Base-by-base conservation (phyloP, 2,797 vertebrate genomes). In the Acanthiza pusilla region DNA sequence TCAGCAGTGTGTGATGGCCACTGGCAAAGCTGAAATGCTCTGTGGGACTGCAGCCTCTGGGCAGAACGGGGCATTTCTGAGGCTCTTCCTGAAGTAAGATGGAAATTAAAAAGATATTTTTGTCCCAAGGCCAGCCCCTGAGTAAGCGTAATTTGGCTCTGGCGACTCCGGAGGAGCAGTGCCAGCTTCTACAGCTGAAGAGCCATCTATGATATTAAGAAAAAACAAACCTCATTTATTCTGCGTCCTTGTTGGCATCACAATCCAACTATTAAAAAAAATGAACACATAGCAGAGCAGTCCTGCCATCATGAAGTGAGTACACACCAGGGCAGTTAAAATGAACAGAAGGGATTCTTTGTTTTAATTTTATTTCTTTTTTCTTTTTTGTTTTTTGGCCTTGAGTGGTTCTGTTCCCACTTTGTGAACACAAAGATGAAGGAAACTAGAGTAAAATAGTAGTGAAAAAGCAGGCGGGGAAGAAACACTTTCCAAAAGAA, bases 51-150 rank as follows among this genome's bases (percentile, higher is more conserved):
- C 79, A 60, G 53, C 16, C 1, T 70, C 29, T 78, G 90, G 76
- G 63, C 25, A 87, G 61, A 71, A 68, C 92, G 78, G 75, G 85
- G 78, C 87, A 90, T 67, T 93, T 89, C 85, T 63, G 76, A 95
- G 95, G 47, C 40, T 93, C 45, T 80, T 95, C 61, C 89, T 83
- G 65, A 93, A 91, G 89, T 40, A 30, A 85, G 91, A 78, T 92
- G 87, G 91, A 94, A 89, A 95, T 95, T 77, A 88, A 96, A 93
- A 92, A 91, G 86, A 53, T 95, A 77, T 83, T 93, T 95, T 97
- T 96, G 96, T 96, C 93, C 50, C 43, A 13, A 78, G 70, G 92
- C 94, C 94, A 94, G 87, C 26, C 79, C 83, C 85, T 95, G 87
- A 94, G 85, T 91, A 91, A 92, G 93, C 1, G 3, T 89, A 89